Percentiles rank a stretch among this genome's conserved stretches.
Conservation (phyloP, 2,797 vertebrate species). For the Astyanax mexicanus region DNA sequence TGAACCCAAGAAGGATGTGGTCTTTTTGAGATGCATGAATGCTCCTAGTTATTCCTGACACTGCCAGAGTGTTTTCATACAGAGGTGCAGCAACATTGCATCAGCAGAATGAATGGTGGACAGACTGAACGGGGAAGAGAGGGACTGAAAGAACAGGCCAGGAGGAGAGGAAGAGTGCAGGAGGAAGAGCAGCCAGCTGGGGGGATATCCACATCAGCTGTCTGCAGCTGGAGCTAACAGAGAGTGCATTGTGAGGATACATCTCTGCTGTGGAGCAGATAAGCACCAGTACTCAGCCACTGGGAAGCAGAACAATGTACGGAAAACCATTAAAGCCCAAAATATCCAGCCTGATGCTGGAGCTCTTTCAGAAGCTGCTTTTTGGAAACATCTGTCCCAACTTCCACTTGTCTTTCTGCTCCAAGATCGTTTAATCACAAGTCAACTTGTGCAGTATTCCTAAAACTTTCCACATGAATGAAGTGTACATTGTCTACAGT, state of each 20-base stretch:
- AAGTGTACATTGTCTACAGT: too few relatives aligned
- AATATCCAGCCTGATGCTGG: neutral
- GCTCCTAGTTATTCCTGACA: too few relatives aligned
- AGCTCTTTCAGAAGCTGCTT: neutral
- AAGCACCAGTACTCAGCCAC: neutral
- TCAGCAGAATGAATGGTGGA: neutral
- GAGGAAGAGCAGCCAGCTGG: constrained; percentile 35
- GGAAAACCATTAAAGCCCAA: constrained; percentile 27
- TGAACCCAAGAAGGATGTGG: too few relatives aligned
- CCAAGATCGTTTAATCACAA: neutral
- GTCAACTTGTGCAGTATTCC: too few relatives aligned
- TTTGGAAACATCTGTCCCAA: too few relatives aligned
- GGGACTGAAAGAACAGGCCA: neutral
- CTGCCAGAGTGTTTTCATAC: neutral
- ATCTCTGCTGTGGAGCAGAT: constrained; percentile 17
- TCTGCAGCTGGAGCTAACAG: constrained; percentile 37
- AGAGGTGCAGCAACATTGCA: neutral
- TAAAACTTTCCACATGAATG: too few relatives aligned
- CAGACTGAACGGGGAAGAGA: constrained; percentile 6
- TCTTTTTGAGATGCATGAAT: neutral
- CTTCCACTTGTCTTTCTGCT: neutral
- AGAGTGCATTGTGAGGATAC: constrained; percentile 33
- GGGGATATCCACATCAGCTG: constrained; percentile 50
- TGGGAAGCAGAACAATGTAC: constrained; percentile 6
- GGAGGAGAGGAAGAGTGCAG: constrained; percentile 35